Percentiles rank a stretch among this genome's conserved stretches.
Conservation (phyloP, 1,140 invertebrate species). For the Drosophila sproati region DNA sequence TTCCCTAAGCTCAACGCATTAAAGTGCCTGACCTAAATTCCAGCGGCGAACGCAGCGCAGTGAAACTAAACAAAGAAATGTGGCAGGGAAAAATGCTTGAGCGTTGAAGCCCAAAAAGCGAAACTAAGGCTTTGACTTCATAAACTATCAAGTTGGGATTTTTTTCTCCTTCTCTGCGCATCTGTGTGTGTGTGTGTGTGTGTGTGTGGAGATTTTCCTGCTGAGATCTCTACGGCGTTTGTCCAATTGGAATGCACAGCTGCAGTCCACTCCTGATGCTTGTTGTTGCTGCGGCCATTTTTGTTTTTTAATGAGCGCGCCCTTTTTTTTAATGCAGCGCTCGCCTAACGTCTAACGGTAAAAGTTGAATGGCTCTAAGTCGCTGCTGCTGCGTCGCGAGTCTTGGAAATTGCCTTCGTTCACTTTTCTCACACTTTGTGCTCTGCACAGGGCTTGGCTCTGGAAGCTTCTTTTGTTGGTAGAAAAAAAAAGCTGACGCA, state of each 20-base stretch:
- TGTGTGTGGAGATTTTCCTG: slow-evolving; percentile 28
- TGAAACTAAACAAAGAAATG: slow-evolving; percentile 22
- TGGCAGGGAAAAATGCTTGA: slow-evolving; percentile 19
- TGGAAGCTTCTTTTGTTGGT: slow-evolving; percentile 40
- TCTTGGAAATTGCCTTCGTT: slow-evolving; percentile 22
- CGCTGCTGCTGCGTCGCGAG: slow-evolving; percentile 15
- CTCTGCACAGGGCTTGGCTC: slow-evolving; percentile 18
- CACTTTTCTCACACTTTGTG: slow-evolving; percentile 69
- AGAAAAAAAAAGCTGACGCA: slow-evolving; percentile 56
- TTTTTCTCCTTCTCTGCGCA: slow-evolving; percentile 11
- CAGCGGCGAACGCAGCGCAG: slow-evolving; percentile 25
- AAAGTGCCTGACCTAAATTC: slow-evolving; percentile 69
- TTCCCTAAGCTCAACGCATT: slow-evolving; percentile 48
- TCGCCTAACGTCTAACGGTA: slow-evolving; percentile 42
- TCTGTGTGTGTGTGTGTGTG: slow-evolving; percentile 10
- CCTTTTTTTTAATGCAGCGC: slow-evolving; percentile 50
- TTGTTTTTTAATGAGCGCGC: slow-evolving; percentile 43
- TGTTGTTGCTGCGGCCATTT: slow-evolving; percentile 31
- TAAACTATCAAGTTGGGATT: background rate
- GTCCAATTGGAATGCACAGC: slow-evolving; percentile 24
- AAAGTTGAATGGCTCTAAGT: slow-evolving; percentile 22
- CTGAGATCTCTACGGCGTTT: slow-evolving; percentile 7
- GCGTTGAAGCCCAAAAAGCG: slow-evolving; percentile 25
- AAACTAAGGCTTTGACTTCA: slow-evolving; percentile 26
- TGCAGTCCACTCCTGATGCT: slow-evolving; percentile 25